These are phyloP conservation scores for Carollia perspicillata DNA, from an alignment of 2,113 vertebrate species.

Conservation along the genomic window DNA sequence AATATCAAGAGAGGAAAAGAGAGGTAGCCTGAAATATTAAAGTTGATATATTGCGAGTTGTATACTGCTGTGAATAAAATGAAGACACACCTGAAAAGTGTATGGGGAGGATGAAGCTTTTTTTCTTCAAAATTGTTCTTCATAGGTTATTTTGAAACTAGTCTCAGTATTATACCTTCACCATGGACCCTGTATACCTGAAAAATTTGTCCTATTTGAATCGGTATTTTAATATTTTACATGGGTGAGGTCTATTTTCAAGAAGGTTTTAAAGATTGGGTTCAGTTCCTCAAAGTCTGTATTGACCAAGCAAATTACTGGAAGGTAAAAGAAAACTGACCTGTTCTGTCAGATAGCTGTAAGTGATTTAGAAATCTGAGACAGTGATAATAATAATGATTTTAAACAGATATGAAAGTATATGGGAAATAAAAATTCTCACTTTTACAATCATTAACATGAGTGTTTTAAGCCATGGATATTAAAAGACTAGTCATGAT, in stretches of 20 bases:
- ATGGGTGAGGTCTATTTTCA: neutral
- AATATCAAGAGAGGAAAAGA: conserved; percentile 22
- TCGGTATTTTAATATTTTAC: conserved; percentile 50
- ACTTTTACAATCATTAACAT: neutral
- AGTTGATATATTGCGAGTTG: neutral
- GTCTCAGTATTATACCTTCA: neutral
- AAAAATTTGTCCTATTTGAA: neutral
- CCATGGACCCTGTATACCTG: neutral
- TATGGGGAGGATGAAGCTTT: neutral
- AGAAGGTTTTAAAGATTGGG: neutral
- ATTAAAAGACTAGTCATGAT: neutral
- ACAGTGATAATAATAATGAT: neutral
- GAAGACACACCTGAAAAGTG: neutral
- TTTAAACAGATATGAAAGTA: neutral
- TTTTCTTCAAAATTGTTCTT: conserved; percentile 3
- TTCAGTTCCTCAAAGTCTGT: neutral
- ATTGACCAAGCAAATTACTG: conserved; percentile 15
- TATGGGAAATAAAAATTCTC: neutral
- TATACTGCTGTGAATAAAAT: neutral
- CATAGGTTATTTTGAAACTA: conserved; percentile 1
- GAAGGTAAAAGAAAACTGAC: conserved; percentile 24
- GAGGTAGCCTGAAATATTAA: neutral
- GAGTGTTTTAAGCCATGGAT: neutral
- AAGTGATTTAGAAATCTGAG: conserved; percentile 35
- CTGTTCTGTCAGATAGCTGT: neutral